Conservation (phyloP, 2,888 invertebrate genomes). For the Rotaria magnacalcarata region DNA sequence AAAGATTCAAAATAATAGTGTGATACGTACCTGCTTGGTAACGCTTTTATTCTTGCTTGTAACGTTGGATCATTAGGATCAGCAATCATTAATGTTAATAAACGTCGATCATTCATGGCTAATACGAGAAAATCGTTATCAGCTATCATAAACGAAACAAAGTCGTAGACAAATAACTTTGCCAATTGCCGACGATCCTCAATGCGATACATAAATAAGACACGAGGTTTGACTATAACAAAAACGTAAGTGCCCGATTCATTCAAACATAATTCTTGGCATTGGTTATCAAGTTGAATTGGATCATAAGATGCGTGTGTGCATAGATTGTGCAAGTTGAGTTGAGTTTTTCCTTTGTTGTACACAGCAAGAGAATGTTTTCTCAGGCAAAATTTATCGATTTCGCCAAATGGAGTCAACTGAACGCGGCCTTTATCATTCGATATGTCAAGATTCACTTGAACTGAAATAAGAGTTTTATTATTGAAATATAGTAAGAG, state of each 20-base stretch:
- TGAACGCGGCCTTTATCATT: neutral
- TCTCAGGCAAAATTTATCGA: neutral
- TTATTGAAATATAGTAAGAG: neutral
- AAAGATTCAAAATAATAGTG: too few species aligned
- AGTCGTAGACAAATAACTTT: neutral
- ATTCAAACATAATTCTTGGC: constrained; percentile 27
- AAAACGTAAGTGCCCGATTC: neutral
- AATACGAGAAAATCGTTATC: constrained; percentile 28
- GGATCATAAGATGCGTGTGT: neutral
- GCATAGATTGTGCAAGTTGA: neutral
- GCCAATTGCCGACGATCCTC: neutral
- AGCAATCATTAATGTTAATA: constrained; percentile 36
- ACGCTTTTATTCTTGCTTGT: neutral
- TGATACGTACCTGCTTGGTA: neutral
- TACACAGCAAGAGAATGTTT: neutral
- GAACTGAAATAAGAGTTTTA: neutral
- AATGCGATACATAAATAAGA: constrained; percentile 16
- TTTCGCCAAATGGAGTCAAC: neutral
- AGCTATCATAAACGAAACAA: neutral
- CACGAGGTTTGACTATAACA: neutral
- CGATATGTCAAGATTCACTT: neutral
- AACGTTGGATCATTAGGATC: neutral
- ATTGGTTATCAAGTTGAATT: neutral
- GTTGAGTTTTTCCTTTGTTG: neutral
- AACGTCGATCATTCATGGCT: constrained; percentile 37